Base-by-base conservation (phyloP, 2,797 vertebrate species). In the Amblyopsis hoosieri region DNA sequence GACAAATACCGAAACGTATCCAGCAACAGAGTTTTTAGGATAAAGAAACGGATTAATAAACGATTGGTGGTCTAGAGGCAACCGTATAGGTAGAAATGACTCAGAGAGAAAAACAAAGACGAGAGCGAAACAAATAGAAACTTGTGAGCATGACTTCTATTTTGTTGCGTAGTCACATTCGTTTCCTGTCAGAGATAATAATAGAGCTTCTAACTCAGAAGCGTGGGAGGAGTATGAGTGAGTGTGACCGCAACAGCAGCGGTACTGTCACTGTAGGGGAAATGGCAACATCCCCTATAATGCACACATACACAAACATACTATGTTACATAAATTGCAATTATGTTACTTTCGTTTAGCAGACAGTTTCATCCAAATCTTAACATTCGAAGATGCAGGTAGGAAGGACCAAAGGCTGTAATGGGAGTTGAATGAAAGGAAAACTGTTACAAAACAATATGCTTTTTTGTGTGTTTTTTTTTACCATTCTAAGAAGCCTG, bases 101-200 rank as follows among this genome's bases (percentile, higher is more conserved):
- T 85, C 79, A 84, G 65, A 80, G 37, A 1, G 54, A 23, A 31
- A 54, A 31, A 55, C 12, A 64, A 7, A 56, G 37, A 10, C 47
- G 47, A 42, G 13, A 9, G 5, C 64, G 54, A 57, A 17, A 13
- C 14, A 46, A 46, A 2, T 5, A 3, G 69, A 78, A 67, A 68
- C 11, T 14, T 42, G 33, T 42, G 45, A 49, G 19, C 14, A 46
- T 78, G 59, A 12, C 1, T 60, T 65, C 23, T 1, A 51, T 60
- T 69, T 1, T 54, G 67, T 76, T 79, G 12, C 76, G 80, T 61
- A 81, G 85, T 87, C 83, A 65, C 56, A 37, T 64, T 13, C 55
- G 70, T 71, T 89, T 90, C 86, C 88, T 90, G 82, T 78, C 60
- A 72, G 82, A 10, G 47, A 77, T 80, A 83, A 88, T 83, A 78